Evolutionary conservation across 2,113 vertebrate species (phyloP).

Genomic region (Tragulus kanchil): DNA sequence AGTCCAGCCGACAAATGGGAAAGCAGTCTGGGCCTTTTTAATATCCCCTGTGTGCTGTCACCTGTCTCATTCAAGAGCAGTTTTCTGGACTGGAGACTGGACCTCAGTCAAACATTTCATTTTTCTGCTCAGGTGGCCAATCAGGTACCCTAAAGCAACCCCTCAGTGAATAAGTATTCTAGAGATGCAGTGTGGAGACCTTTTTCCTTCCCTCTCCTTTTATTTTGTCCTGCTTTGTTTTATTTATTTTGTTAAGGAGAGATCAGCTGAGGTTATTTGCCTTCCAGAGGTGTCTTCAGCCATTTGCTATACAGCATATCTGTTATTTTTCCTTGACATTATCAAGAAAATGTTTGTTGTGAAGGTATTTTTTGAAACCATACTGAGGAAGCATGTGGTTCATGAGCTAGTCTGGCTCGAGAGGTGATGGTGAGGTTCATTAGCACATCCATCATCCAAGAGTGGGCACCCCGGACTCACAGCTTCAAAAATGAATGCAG

Average conservation of each 20-base stretch:
- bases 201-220: not conserved
- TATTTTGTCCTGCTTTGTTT: not conserved
- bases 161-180: not conserved
- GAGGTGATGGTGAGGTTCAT: conserved; percentile 63
- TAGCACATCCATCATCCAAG: conserved; percentile 22
- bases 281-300: conserved; percentile 10
- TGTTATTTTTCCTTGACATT: conserved; percentile 52
- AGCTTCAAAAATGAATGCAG: not conserved
- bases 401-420: conserved; percentile 52
- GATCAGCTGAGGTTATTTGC: conserved; percentile 12
- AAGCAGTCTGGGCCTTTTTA: conserved; percentile 39
- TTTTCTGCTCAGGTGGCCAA: not conserved
- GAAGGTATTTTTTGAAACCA: conserved; percentile 36
- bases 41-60: not conserved
- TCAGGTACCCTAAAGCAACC: not conserved
- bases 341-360: conserved; percentile 48
- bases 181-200: not conserved
- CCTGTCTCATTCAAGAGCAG: not conserved
- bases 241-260: not conserved
- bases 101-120: conserved; percentile 38
- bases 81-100: not conserved
- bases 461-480: conserved; percentile 27
- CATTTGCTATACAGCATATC: conserved; percentile 9
- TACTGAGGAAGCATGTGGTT: conserved; percentile 59
- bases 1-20: conserved; percentile 42